These are phyloP conservation scores for Dermatemys mawii DNA, from an alignment of 2,113 vertebrate genomes.

Conservation along the genomic window DNA sequence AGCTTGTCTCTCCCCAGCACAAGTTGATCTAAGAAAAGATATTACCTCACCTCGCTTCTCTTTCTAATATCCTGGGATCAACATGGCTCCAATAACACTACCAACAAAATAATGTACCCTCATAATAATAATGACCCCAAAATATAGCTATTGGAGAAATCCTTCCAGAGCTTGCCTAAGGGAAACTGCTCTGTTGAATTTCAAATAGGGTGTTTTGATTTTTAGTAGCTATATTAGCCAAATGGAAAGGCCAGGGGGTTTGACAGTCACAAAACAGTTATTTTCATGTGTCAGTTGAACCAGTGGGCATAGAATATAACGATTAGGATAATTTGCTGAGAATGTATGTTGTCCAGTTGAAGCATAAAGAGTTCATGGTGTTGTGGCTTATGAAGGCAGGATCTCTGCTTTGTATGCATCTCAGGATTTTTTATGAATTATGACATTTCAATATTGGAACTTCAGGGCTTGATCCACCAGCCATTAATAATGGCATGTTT, in stretches of 20 bases:
- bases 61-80: background rate
- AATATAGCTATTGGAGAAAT: background rate
- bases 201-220: background rate
- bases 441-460: background rate
- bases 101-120: background rate
- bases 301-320: background rate
- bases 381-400: background rate
- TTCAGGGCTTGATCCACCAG: background rate
- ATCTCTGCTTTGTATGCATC: background rate
- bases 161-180: background rate
- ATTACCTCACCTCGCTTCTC: background rate
- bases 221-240: background rate
- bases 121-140: background rate
- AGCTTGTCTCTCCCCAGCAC: background rate
- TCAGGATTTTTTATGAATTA: background rate
- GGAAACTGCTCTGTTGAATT: background rate
- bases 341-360: background rate
- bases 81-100: background rate
- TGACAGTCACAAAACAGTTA: background rate
- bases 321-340: background rate
- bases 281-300: background rate
- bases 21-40: background rate
- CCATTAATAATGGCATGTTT: background rate
- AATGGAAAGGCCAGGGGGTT: background rate
- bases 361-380: background rate